Evolutionary conservation across 2,888 invertebrate genomes (phyloP).

Genomic region (Papilio protenor): DNA sequence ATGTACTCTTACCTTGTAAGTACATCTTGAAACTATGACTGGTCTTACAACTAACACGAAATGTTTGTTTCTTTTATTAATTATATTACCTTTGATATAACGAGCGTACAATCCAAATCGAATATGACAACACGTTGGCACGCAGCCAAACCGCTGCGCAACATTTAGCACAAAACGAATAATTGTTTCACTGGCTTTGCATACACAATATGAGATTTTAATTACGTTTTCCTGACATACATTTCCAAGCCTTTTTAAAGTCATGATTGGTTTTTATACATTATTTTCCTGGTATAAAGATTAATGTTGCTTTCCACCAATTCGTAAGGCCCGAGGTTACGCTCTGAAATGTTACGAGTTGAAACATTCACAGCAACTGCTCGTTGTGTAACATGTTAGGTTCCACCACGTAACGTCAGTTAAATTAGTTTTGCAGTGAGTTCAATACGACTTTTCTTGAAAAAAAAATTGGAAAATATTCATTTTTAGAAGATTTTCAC

Average conservation of each 20-base stretch:
- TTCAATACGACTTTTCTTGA: no score
- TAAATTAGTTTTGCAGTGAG: no score
- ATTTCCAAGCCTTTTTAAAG: not conserved
- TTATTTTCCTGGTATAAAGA: not conserved
- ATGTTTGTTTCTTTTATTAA: not conserved
- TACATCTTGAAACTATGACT: no score
- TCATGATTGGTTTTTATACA: not conserved
- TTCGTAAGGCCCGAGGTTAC: no score
- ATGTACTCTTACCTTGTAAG: no score
- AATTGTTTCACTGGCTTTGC: conserved; percentile 27
- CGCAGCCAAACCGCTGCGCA: conserved; percentile 27
- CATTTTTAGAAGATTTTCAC: no score
- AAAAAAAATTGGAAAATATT: no score
- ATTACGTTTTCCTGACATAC: conserved; percentile 11
- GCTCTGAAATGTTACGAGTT: no score
- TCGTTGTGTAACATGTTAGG: no score
- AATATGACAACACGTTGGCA: conserved; percentile 11
- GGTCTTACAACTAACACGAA: not conserved
- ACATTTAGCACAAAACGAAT: conserved; percentile 36
- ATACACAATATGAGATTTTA: conserved; percentile 24
- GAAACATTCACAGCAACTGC: no score
- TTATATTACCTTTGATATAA: not conserved
- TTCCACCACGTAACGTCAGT: no score
- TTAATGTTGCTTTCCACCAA: no score
- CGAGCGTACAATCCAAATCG: not conserved